Conservation (phyloP, 2,113 vertebrate genomes). For the Dolichotis patagonum region DNA sequence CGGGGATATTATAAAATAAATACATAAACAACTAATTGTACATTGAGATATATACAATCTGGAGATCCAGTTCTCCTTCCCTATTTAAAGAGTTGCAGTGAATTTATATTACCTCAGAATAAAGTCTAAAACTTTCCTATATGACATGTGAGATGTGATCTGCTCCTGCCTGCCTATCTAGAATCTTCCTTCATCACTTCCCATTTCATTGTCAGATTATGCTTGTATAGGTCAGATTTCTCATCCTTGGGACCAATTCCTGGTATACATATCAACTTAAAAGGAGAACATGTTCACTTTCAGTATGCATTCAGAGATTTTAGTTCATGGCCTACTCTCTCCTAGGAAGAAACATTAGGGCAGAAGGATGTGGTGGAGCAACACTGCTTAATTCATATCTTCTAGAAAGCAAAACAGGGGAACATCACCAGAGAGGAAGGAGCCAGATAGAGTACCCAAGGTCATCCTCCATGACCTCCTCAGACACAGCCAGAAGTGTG, state of each 20-base stretch:
- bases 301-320: background rate
- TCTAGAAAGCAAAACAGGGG: background rate
- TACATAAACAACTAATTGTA: slow-evolving; percentile 20
- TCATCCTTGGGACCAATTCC: background rate
- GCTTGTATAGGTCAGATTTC: background rate
- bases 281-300: background rate
- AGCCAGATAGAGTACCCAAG: background rate
- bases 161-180: background rate
- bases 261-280: background rate
- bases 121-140: background rate
- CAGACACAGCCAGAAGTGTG: background rate
- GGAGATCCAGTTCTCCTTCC: background rate
- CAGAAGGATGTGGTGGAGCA: background rate
- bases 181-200: background rate
- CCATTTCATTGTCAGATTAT: background rate
- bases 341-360: background rate
- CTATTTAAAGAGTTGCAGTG: background rate
- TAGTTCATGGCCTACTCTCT: background rate
- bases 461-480: background rate
- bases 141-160: background rate
- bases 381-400: background rate
- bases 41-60: background rate
- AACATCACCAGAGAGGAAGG: background rate
- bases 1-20: slow-evolving; percentile 3
- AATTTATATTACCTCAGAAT: slow-evolving; percentile 19